Evolutionary conservation across 2,888 invertebrate genomes (phyloP), one percentile per base, ranked within the genome.

Genomic region (Cryptophagus acutangulus): DNA sequence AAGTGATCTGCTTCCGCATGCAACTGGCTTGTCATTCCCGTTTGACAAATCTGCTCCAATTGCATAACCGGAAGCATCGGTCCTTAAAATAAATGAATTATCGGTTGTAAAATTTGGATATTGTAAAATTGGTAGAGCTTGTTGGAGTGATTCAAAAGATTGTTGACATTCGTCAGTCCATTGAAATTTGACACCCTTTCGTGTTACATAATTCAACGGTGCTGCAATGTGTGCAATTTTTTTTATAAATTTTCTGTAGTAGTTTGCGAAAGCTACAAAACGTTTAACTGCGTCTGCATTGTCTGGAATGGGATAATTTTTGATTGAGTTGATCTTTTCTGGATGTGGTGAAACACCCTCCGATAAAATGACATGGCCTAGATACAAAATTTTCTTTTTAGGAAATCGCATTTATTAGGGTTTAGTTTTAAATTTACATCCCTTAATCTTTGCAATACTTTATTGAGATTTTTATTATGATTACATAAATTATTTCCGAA

Each of bases 331-430:
- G 4, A 36, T 33, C 37, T 55, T 52, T 1, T 26, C 25, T 2
- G 45, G 48, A 18, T 56, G 51, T 2, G 54, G 45, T 36, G 14
- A 33, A 14, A 52, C 40, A 4, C 31, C 31, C 3, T 15, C 16
- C n/a, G 15, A 3, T 16, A 39, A 30, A n/a, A 43, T 43, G 26
- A 20, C 13, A 36, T 39, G 38, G 6, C 39, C 39, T 30, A 43
- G 29, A 30, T 43, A 39, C 8, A 46, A 24, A 12, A 49, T 30
- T 13, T 52, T 38, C 38, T 49, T 33, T 37, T 37, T 15, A 46
- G 36, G 41, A 52, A 51, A 34, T 48, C 38, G 30, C 52, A 51
- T 45, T 51, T 52, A n/a, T 13, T 13, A 1, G 48, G 46, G 39
- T 52, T 40, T 4, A 36, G 34, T 35, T 40, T 30, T 24, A 34